These are phyloP conservation scores for Galemys pyrenaicus DNA, from an alignment of 2,113 vertebrate genomes.

Conservation along the genomic window DNA sequence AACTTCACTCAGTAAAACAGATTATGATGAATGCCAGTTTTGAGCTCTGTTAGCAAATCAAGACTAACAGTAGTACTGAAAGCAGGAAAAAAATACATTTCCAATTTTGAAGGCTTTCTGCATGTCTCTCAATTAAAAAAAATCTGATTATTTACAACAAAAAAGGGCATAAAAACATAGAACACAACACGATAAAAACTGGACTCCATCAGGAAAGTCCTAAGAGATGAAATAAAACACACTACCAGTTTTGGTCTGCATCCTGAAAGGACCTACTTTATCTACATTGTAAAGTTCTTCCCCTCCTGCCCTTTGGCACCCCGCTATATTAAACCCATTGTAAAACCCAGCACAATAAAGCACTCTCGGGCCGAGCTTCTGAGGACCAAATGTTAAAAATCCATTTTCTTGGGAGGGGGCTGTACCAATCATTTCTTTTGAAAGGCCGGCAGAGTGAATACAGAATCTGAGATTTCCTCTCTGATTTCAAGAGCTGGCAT, in stretches of 20 bases:
- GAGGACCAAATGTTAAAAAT: slow-evolving; percentile 88
- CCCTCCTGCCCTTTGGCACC: slow-evolving; percentile 85
- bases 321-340: slow-evolving; percentile 87
- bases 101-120: slow-evolving; percentile 60
- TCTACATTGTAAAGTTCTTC: slow-evolving; percentile 84
- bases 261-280: slow-evolving; percentile 82
- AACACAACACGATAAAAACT: slow-evolving; percentile 73
- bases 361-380: slow-evolving; percentile 86
- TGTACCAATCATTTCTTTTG: slow-evolving; percentile 83
- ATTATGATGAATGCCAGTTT: slow-evolving; percentile 62
- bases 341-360: slow-evolving; percentile 86
- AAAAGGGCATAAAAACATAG: slow-evolving; percentile 76
- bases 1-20: slow-evolving; percentile 75
- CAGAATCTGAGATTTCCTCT: slow-evolving; percentile 82
- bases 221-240: slow-evolving; percentile 77
- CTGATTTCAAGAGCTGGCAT: slow-evolving; percentile 77
- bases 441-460: slow-evolving; percentile 83
- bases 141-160: slow-evolving; percentile 78
- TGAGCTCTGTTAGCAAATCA: slow-evolving; percentile 71
- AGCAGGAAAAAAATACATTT: slow-evolving; percentile 66
- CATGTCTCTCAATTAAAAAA: slow-evolving; percentile 72
- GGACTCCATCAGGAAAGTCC: slow-evolving; percentile 75
- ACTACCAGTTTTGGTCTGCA: slow-evolving; percentile 75
- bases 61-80: slow-evolving; percentile 70
- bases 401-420: slow-evolving; percentile 85